Evolutionary conservation across 2,888 invertebrate species (phyloP).

Genomic region (Prosopocoilus inquinatus): DNA sequence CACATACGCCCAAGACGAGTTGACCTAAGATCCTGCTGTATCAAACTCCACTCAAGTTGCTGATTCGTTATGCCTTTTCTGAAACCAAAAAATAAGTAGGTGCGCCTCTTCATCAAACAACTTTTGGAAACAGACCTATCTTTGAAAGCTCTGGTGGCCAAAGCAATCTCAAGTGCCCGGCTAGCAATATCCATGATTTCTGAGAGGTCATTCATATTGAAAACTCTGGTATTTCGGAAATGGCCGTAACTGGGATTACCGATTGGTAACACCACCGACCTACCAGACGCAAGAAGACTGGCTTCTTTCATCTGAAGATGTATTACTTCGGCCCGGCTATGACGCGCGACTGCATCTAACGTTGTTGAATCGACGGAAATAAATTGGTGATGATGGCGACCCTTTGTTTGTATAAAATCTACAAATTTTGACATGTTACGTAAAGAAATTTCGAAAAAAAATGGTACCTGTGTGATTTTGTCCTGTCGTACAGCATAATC

Average conservation of each 20-base stretch:
- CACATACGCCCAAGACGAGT: constrained; percentile 51
- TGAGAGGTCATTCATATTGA: constrained; percentile 44
- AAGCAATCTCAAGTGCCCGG: constrained; percentile 54
- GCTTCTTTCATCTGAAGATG: constrained; percentile 44
- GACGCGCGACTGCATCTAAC: constrained; percentile 30
- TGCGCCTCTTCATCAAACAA: not conserved
- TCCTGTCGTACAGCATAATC: constrained; percentile 65
- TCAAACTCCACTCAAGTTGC: constrained; percentile 51
- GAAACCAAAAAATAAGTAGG: not conserved
- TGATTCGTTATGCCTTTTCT: constrained; percentile 51
- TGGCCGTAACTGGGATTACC: constrained; percentile 51
- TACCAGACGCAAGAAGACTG: constrained; percentile 42
- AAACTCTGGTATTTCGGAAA: constrained; percentile 45
- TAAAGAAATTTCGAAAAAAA: not conserved
- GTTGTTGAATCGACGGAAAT: constrained; percentile 19
- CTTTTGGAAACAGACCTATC: constrained; percentile 44
- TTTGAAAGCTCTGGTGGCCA: constrained; percentile 53
- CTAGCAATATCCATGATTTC: constrained; percentile 50
- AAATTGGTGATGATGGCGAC: constrained; percentile 6
- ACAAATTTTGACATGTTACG: not conserved
- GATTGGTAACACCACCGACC: constrained; percentile 45
- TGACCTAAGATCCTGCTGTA: constrained; percentile 48
- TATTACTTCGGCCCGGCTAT: constrained; percentile 44
- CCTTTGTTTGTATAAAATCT: not conserved
- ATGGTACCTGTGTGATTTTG: constrained; percentile 55